Conservation (phyloP, 2,888 invertebrate genomes). For the Zele albiditarsus region DNA sequence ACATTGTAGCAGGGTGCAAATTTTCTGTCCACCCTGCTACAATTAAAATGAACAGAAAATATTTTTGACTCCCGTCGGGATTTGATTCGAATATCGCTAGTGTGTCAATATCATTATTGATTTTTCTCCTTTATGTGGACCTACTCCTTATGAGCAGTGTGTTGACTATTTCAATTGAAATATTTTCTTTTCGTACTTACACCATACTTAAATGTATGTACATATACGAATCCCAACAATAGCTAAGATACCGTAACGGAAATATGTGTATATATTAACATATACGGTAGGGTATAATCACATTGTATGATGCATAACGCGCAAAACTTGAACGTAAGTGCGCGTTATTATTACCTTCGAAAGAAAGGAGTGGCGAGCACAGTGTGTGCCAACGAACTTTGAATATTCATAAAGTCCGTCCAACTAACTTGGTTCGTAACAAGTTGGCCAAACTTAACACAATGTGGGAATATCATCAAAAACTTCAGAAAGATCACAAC, state of each 20-base stretch:
- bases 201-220: neutral
- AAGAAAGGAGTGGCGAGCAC: slow-evolving; percentile 19
- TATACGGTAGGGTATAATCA: slow-evolving; percentile 1
- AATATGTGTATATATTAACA: neutral
- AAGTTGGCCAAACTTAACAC: slow-evolving; percentile 1
- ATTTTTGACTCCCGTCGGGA: too few relatives aligned
- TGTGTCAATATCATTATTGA: too few relatives aligned
- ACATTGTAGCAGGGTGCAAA: too few relatives aligned
- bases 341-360: slow-evolving; percentile 29
- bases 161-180: neutral
- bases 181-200: neutral
- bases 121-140: too few relatives aligned
- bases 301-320: neutral
- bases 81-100: too few relatives aligned
- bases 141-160: too few relatives aligned
- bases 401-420: slow-evolving; percentile 44
- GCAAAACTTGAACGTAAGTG: slow-evolving; percentile 22
- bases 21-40: too few relatives aligned
- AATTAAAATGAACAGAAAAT: too few relatives aligned
- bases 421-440: neutral
- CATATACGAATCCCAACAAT: neutral
- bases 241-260: neutral
- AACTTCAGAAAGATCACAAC: neutral
- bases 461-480: neutral
- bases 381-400: slow-evolving; percentile 47